Conservation (phyloP, 2,888 invertebrate species). For the Aleiodes leptofemur region DNA sequence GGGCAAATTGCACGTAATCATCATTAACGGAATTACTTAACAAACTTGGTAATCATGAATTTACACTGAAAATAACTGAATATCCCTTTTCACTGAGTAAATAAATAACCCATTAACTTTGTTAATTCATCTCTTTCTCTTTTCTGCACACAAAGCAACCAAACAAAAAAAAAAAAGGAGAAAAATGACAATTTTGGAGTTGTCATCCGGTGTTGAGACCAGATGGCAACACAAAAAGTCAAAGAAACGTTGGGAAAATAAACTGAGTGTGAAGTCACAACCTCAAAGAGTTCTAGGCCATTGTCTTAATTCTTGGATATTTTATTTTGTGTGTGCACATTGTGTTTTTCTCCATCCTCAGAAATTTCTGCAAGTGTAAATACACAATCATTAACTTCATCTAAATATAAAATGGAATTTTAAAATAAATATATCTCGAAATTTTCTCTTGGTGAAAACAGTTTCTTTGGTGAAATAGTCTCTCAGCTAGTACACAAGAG, state of each 20-base stretch:
- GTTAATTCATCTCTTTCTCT: not conserved
- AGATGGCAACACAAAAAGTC: conserved; percentile 10
- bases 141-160: not conserved
- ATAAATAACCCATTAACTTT: not conserved
- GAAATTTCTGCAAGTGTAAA: too few species aligned
- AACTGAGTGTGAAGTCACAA: conserved; percentile 19
- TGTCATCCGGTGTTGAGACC: conserved; percentile 23
- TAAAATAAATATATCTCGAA: not conserved
- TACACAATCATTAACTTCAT: too few species aligned
- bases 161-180: too few species aligned
- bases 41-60: conserved; percentile 10
- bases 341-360: not conserved
- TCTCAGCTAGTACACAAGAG: not conserved
- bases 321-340: conserved; percentile 15
- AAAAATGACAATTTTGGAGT: conserved; percentile 20
- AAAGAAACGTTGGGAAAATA: conserved; percentile 16
- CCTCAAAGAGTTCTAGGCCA: conserved; percentile 4
- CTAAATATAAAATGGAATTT: too few species aligned
- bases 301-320: conserved; percentile 26
- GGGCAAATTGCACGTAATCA: conserved; percentile 15
- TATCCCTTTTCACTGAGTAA: not conserved
- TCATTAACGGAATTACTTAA: conserved; percentile 18
- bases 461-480: not conserved
- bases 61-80: conserved; percentile 8
- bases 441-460: conserved; percentile 1